phyloP scores from a whole-genome alignment of 2,797 vertebrate genomes.

The Gobionotothen gibberifrons region DNA sequence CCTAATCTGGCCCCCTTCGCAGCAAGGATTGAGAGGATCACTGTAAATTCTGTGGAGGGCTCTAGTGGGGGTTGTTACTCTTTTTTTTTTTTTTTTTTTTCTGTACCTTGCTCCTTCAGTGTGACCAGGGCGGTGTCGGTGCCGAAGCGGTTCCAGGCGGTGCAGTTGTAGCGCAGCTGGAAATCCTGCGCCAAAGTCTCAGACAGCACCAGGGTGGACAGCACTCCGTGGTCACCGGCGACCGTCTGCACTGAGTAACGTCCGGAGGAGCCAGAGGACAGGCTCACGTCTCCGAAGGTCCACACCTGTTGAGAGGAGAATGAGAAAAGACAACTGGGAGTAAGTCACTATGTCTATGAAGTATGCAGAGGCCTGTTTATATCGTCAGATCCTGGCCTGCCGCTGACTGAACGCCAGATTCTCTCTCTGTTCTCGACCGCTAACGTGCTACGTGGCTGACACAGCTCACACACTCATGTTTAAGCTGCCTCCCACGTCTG shows the following conservation, averaged over 20 bases:
- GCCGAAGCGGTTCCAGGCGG: constrained; percentile 82
- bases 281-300: constrained; percentile 89
- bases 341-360: constrained; percentile 33
- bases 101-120: constrained; percentile 79
- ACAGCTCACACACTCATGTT: constrained; percentile 69
- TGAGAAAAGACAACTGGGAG: constrained; percentile 23
- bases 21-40: constrained; percentile 35
- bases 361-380: constrained; percentile 46
- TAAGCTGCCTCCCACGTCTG: constrained; percentile 78
- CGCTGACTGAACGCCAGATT: constrained; percentile 38
- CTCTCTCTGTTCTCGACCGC: constrained; percentile 59
- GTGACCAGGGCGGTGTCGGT: constrained; percentile 76
- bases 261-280: constrained; percentile 86
- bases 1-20: constrained; percentile 52
- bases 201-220: constrained; percentile 89
- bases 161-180: constrained; percentile 82
- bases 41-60: constrained; percentile 12
- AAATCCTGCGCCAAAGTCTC: constrained; percentile 88
- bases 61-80: constrained; percentile 18
- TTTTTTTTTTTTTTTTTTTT: neutral
- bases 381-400: constrained; percentile 55
- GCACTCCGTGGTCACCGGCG: constrained; percentile 82
- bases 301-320: constrained; percentile 83
- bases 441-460: constrained; percentile 51
- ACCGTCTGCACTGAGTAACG: constrained; percentile 91